Base-by-base conservation (phyloP, 2,797 vertebrate species). In the Schizopygopsis malacanthus region DNA sequence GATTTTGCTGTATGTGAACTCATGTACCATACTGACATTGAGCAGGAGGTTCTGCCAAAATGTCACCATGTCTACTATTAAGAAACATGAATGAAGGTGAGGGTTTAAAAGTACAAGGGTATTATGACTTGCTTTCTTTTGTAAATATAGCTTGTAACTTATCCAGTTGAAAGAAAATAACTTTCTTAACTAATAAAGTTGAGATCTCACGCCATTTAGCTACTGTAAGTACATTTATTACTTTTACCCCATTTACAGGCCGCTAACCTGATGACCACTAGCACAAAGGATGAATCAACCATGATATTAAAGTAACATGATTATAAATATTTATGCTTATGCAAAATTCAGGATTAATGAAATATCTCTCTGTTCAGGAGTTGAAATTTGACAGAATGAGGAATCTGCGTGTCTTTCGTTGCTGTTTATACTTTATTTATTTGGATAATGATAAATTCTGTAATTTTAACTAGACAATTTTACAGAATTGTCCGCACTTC, bases 71-170 rank as follows among this genome's bases (percentile, higher is more conserved):
- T 65, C 45, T 18, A 83, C 15, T 50, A 37, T 50, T 59, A 9
- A 25, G 73, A 76, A 73, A 61, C 41, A 76, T 61, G 43, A 76
- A 39, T 72, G n/a, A 33, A 72, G 71, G 71, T 76, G 82, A 83
- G 22, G 45, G 43, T 39, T 76, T 63, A 75, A 45, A 63, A 25
- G 56, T 67, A 28, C 28, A n/a, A 4, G 22, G n/a, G 37, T 47
- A 7, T 65, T 47, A 7, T n/a, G 12, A 83, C 43, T 61, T 15
- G 39, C 39, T 33, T 61, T 73, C 7, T 61, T n/a, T 69, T 75
- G 50, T 22, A 56, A 70, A 54, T n/a, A 9, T 52, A 81, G 2
- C 16, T 11, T 72, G 9, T 70, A 10, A 18, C 5, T 39, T 18
- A 37, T 81, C 20, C 45, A 52, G 45, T 22, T 80, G 5, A 25